Evolutionary conservation across 2,113 vertebrate genomes (phyloP), one percentile per base, ranked within the genome.

Genomic region (Pipa parva): DNA sequence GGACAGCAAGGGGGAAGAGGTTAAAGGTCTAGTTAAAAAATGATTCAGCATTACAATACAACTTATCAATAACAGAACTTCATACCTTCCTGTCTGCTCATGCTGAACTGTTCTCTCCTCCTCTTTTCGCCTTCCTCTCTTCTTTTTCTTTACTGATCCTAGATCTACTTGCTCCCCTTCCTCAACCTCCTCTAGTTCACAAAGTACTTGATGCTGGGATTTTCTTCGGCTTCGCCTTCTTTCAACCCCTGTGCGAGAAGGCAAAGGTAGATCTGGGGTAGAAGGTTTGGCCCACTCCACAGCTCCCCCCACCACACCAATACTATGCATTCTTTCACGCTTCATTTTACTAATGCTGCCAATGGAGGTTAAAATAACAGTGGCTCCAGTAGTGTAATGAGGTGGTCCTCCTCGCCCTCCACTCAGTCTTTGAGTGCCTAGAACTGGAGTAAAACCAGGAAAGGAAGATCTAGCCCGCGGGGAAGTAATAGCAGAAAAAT

Each of bases 281-380:
- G 48, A 18, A 1, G 66, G 66, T 28, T 45, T 55, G 11, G 58
- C 26, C 29, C 56, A 1, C n/a, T 68, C 57, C 5, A 63, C 71
- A 3, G 22, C 58, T 20, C 63, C 66, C 26, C 66, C 66, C 4
- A 51, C 21, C 20, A 64, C 27, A 7, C 65, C 65, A 4, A 42
- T 52, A 3, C 31, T 46, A 25, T 72, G 52, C 70, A 63, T 63
- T 28, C 61, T 57, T 68, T 88, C 91, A 28, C 87, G 82, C 58
- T 75, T 86, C 80, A 95, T 85, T 78, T 94, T 94, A 61, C 93
- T 95, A 63, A 95, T 87, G 77, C 93, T 96, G 74, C 93, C 93
- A 6, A 96, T 95, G 79, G 93, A 96, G 83, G 85, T 92, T 52
- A 96, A 91, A 72, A 96, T 93, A 73, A 96, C 82, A 0, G 92